Base-by-base conservation (phyloP, 2,113 vertebrate species). In the Pseudorectes ferrugineus region DNA sequence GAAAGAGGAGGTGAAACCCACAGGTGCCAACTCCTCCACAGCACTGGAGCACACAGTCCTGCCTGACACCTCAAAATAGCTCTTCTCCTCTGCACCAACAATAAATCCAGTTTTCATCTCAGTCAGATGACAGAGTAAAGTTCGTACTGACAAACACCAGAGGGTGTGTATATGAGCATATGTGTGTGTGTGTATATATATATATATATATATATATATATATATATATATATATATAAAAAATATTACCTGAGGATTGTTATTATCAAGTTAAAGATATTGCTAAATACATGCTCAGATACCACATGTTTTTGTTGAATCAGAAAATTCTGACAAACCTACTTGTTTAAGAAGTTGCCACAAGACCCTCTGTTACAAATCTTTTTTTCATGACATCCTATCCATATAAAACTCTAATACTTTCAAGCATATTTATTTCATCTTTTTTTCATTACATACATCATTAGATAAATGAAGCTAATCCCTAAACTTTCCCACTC, bases 171-270 rank as follows among this genome's bases (percentile, higher is more conserved):
- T 21, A 45, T 40, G 20, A 59, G 18, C 18, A 54, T 9, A 22
- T 7, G 11, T 40, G 1, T 57, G 0, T 24, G 2, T 14, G 2
- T 48, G 3, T 40, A 5, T 31, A 38, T 38, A 38, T 38, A 38
- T 38, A 38, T 38, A 38, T 38, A 38, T 12, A n/a, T 40, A 5
- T 24, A 40, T 40, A 40, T 40, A 40, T 40, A 40, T 40, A 40
- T 40, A 40, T 12, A 38, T 40, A 5, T 24, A 40, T 40, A 40
- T 40, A 40, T 40, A 40, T 40, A 40, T 40, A 40, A 21, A 26
- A 51, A 46, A 55, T 52, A 52, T 14, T 28, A 49, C 15, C 19
- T 70, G n/a, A 84, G 26, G 9, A 59, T 35, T 52, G 29, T 29
- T 73, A 77, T n/a, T 61, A 45, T 25, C 23, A 72, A 71, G 9